Conservation (phyloP, 2,888 invertebrate genomes). For the Xylota sylvarum region DNA sequence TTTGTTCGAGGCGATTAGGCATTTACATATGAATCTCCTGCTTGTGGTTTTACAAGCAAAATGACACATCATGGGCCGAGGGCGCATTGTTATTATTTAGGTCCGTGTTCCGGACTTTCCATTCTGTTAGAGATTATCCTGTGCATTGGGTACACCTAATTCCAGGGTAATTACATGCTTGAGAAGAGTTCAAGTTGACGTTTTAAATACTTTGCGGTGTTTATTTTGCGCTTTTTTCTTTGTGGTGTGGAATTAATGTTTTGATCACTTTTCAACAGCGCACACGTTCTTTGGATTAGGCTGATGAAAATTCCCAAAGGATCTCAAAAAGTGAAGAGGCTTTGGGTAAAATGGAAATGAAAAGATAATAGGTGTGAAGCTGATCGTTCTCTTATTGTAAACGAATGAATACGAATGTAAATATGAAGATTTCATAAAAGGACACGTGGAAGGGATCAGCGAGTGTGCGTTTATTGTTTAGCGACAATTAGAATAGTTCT, state of each 20-base stretch:
- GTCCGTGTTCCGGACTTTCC: slow-evolving; percentile 66
- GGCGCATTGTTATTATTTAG: slow-evolving; percentile 40
- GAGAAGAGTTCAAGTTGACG: slow-evolving; percentile 63
- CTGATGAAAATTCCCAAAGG: slow-evolving; percentile 49
- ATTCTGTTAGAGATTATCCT: slow-evolving; percentile 70
- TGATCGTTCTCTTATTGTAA: slow-evolving; percentile 42
- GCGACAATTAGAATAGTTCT: neutral
- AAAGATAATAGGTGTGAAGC: slow-evolving; percentile 64
- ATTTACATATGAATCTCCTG: slow-evolving; percentile 45
- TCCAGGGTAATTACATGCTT: slow-evolving; percentile 73
- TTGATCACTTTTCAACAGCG: slow-evolving; percentile 51
- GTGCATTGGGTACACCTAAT: slow-evolving; percentile 67
- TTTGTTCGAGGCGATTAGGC: slow-evolving; percentile 35
- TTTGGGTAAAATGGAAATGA: slow-evolving; percentile 9
- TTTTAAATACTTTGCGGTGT: slow-evolving; percentile 62
- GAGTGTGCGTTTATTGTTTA: neutral
- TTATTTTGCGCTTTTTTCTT: slow-evolving; percentile 59
- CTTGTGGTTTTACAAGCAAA: slow-evolving; percentile 46
- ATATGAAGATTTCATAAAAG: neutral
- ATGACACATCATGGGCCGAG: slow-evolving; percentile 1
- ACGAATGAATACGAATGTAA: slow-evolving; percentile 28
- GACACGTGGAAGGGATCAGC: slow-evolving; percentile 62
- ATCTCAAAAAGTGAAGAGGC: slow-evolving; percentile 49
- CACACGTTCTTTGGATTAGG: slow-evolving; percentile 72
- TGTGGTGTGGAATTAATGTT: slow-evolving; percentile 69